These are phyloP conservation scores for Karalla daura DNA, from an alignment of 2,797 vertebrate species.

Conservation along the genomic window DNA sequence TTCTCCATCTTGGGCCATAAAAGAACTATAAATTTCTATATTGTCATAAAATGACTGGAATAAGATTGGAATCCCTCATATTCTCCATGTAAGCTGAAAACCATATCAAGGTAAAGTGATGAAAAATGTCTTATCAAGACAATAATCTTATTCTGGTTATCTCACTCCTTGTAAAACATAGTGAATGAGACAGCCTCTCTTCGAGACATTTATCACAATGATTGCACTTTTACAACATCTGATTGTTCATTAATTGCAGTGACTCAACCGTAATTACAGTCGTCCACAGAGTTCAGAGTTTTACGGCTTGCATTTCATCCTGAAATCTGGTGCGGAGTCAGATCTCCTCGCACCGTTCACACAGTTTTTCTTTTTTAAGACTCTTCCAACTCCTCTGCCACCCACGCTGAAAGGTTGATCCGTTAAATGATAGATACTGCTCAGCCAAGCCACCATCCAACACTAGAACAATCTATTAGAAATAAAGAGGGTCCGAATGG, in stretches of 20 bases:
- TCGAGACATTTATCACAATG: not conserved
- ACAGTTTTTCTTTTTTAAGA: too few species aligned
- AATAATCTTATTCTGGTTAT: too few species aligned
- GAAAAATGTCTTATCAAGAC: too few species aligned
- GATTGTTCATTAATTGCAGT: not conserved
- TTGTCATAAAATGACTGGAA: too few species aligned
- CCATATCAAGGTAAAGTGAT: too few species aligned
- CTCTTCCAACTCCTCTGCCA: not conserved
- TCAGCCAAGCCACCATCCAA: not conserved
- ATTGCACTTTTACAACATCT: not conserved
- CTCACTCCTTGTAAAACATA: too few species aligned
- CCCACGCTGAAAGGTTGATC: not conserved
- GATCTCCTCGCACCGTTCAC: not conserved
- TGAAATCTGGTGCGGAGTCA: not conserved
- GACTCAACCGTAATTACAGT: not conserved
- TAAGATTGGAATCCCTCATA: too few species aligned
- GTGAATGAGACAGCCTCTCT: not conserved
- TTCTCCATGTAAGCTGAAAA: too few species aligned
- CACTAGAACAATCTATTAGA: too few species aligned
- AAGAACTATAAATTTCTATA: too few species aligned
- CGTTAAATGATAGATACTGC: not conserved
- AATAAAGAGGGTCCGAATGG: too few species aligned
- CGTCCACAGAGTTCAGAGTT: not conserved
- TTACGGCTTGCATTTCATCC: not conserved
- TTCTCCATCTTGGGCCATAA: too few species aligned